Evolutionary conservation across 2,113 vertebrate genomes (phyloP).

Genomic region (Riparia riparia): DNA sequence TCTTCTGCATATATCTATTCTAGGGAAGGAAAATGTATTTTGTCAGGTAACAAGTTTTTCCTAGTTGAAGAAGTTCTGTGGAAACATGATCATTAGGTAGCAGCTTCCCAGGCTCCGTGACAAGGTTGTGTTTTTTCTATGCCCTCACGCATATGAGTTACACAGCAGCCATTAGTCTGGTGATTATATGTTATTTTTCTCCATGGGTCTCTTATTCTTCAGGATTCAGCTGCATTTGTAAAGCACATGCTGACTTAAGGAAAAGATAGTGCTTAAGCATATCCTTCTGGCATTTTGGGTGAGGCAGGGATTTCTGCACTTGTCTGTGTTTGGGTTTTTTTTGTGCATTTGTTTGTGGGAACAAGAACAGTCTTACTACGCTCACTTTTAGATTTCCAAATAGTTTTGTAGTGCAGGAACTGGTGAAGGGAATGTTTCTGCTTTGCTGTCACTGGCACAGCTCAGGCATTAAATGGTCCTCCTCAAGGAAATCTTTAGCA

Average conservation of each 20-base stretch:
- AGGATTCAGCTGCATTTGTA: neutral
- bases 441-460: neutral
- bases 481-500: neutral
- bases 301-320: neutral
- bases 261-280: neutral
- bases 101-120: rapidly evolving
- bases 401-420: neutral
- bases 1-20: neutral
- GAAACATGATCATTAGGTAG: rapidly evolving
- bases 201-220: neutral
- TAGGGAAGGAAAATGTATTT: neutral
- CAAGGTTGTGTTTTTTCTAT: neutral
- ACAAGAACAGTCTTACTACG: neutral
- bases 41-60: neutral
- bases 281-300: neutral
- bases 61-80: neutral
- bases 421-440: neutral
- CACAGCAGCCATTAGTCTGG: neutral
- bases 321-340: too few species aligned
- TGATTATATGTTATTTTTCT: neutral
- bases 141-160: rapidly evolving
- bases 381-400: neutral
- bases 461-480: neutral
- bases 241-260: neutral
- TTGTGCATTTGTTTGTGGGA: neutral